Evolutionary conservation across 1,140 invertebrate species (phyloP), one percentile per base, ranked within the genome.

Genomic region (Orchesella cincta): DNA sequence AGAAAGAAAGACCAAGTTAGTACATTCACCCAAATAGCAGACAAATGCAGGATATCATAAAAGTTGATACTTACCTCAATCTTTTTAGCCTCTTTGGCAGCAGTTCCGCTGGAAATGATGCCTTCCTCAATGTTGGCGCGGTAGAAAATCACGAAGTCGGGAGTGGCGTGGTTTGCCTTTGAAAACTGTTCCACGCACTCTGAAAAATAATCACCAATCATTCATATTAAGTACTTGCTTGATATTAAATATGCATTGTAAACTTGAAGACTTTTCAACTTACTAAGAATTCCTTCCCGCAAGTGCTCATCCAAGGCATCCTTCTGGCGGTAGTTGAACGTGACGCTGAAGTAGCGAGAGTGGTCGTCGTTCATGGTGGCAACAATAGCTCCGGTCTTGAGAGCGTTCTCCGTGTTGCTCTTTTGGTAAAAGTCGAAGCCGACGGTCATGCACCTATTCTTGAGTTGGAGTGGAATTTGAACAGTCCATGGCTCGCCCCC

Each of bases 41-140:
- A n/a, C n/a, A n/a, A n/a, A n/a, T n/a, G n/a, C n/a, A n/a, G n/a
- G n/a, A n/a, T n/a, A n/a, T n/a, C n/a, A n/a, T n/a, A n/a, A n/a
- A n/a, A n/a, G n/a, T n/a, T n/a, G n/a, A 57, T 14, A 5, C 54
- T 23, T 14, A 5, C 54, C 54, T 57, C 14, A 8, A 57, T 14
- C n/a, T 23, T 23, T 26, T 57, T 57, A 57, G 54, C 54, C 3
- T 57, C 23, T 23, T n/a, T 57, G 12, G 12, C 54, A 57, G 26
- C 54, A 8, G 3, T 5, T n/a, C 54, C 54, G 0, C n/a, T 0
- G 76, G 23, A 28, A 76, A 96, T 83, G 93, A 92, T 0, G 0
- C 95, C 94, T 85, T 97, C 95, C n/a, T 94, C 91, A 2, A 98
- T 93, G 35, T 96, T 96, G 87, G 98, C 96, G 76, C 96, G 88